These are phyloP conservation scores for Ormyrus labotus DNA, from an alignment of 2,888 invertebrate species.

Conservation along the genomic window DNA sequence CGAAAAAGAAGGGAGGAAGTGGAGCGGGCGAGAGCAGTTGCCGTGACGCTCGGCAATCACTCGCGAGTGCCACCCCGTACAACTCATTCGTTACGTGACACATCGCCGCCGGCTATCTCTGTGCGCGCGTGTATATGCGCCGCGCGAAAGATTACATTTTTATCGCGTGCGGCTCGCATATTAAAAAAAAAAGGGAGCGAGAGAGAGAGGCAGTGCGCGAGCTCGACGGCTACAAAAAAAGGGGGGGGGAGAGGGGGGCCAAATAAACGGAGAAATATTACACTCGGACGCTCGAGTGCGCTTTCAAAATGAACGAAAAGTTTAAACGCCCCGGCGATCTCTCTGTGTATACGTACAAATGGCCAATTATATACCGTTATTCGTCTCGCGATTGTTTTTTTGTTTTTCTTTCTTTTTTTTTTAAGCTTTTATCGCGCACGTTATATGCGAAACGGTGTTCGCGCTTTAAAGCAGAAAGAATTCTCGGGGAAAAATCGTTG, in stretches of 20 bases:
- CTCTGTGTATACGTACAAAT: background rate
- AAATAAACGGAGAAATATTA: background rate
- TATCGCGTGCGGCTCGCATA: conserved; percentile 22
- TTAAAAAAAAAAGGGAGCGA: background rate
- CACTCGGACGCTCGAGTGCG: background rate
- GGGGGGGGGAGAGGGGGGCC: no score
- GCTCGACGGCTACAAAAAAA: background rate
- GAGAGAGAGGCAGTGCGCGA: no score
- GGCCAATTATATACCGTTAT: background rate
- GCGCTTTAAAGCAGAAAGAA: no score
- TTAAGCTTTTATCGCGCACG: no score
- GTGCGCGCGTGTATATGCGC: background rate
- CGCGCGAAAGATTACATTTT: conserved; percentile 22
- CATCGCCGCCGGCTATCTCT: no score
- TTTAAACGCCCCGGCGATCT: background rate
- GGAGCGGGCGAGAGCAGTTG: background rate
- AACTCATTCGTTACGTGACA: conserved; percentile 18
- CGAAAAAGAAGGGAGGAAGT: background rate
- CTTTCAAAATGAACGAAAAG: conserved; percentile 21
- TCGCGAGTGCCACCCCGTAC: background rate
- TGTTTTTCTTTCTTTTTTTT: no score
- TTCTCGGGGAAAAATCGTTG: no score
- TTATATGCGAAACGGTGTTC: no score
- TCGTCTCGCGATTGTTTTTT: no score
- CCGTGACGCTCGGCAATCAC: background rate